Conservation (phyloP, 2,113 vertebrate genomes). For the Sciurus niger region DNA sequence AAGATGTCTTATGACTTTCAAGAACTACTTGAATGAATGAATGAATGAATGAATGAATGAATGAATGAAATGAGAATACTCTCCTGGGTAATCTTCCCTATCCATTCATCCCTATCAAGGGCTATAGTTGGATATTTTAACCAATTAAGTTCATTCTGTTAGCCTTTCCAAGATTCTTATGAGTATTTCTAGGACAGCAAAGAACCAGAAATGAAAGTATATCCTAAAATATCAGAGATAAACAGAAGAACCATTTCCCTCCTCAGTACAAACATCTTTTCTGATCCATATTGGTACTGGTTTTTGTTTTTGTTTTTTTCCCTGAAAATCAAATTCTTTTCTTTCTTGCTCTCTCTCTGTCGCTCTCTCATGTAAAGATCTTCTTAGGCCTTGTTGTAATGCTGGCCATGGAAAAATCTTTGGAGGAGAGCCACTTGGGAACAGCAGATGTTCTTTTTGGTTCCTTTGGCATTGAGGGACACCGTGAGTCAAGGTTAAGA, state of each 20-base stretch:
- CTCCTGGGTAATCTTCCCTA: neutral
- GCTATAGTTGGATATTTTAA: neutral
- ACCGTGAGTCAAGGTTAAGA: constrained; percentile 55
- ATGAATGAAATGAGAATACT: neutral
- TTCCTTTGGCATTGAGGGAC: constrained; percentile 58
- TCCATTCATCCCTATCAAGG: neutral
- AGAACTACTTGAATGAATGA: neutral
- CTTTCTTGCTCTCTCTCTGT: no score
- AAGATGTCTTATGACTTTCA: neutral
- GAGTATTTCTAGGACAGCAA: neutral
- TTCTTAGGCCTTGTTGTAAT: neutral
- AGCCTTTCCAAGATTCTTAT: constrained; percentile 56
- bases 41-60: neutral
- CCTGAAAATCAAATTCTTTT: neutral
- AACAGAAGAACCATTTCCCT: neutral
- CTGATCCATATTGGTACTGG: neutral
- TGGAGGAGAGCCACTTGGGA: constrained; percentile 24
- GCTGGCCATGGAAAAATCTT: constrained; percentile 50
- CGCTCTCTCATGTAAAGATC: neutral
- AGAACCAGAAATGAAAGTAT: neutral
- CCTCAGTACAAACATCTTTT: constrained; percentile 28
- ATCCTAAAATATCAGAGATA: constrained; percentile 40
- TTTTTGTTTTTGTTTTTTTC: neutral
- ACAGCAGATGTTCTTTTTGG: neutral
- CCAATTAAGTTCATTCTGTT: constrained; percentile 15